Percentiles rank a stretch among this genome's conserved stretches.
Conservation (phyloP, 1,140 invertebrate genomes). For the Agrypnia vestita region DNA sequence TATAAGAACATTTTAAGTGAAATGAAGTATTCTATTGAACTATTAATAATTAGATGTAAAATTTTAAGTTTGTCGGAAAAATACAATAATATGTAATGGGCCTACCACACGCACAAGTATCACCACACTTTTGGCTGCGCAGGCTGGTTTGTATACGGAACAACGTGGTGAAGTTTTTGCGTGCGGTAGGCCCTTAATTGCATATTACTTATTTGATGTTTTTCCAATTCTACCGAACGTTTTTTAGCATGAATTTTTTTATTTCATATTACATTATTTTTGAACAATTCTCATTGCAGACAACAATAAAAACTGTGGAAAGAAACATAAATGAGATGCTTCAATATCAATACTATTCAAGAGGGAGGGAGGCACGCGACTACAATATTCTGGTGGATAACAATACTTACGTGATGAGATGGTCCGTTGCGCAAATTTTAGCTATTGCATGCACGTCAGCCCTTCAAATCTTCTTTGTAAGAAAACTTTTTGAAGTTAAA, state of each 20-base stretch:
- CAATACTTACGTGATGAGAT: constrained; percentile 88
- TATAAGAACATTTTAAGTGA: too few species aligned
- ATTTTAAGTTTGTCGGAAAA: too few species aligned
- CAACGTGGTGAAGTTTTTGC: too few species aligned
- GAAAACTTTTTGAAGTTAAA: constrained; percentile 89
- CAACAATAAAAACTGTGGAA: constrained; percentile 83
- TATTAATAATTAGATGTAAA: too few species aligned
- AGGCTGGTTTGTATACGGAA: too few species aligned
- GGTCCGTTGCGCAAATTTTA: constrained; percentile 90
- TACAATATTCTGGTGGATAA: constrained; percentile 88
- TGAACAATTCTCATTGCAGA: constrained; percentile 74
- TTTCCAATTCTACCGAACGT: not conserved
- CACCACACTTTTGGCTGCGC: too few species aligned
- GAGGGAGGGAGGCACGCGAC: constrained; percentile 85
- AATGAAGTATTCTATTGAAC: too few species aligned
- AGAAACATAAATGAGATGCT: constrained; percentile 89
- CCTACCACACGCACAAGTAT: too few species aligned
- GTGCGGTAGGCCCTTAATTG: too few species aligned
- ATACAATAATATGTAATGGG: too few species aligned
- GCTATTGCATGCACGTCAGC: constrained; percentile 84
- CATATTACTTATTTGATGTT: too few species aligned
- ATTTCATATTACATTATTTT: not conserved
- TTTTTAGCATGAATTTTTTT: constrained; percentile 40
- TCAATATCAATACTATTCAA: constrained; percentile 85
- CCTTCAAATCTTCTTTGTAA: constrained; percentile 90